Conservation (phyloP, 2,888 invertebrate genomes). For the Isoperla grammatica region DNA sequence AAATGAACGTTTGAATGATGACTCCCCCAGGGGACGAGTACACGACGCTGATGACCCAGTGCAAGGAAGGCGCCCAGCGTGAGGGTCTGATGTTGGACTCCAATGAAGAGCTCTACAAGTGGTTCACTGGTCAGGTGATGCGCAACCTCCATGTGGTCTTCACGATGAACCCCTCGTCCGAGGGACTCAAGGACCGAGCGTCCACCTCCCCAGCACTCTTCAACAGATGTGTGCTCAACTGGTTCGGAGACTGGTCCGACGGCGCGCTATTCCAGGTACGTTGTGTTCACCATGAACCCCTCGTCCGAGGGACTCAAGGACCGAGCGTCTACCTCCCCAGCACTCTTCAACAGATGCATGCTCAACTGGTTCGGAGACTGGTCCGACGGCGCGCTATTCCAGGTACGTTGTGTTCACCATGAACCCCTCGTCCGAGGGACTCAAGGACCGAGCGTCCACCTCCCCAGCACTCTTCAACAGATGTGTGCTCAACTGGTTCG, state of each 20-base stretch:
- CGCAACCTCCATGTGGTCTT: slow-evolving; percentile 98
- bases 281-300: slow-evolving; percentile 99
- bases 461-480: slow-evolving; percentile 99
- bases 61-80: slow-evolving; percentile 97
- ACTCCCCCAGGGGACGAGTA: slow-evolving; percentile 81
- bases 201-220: slow-evolving; percentile 98
- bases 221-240: slow-evolving; percentile 98
- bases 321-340: slow-evolving; percentile 97
- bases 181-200: slow-evolving; percentile 96
- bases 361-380: slow-evolving; percentile 99
- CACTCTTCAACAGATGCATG: slow-evolving; percentile 97
- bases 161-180: slow-evolving; percentile 99
- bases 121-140: slow-evolving; percentile 99
- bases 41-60: slow-evolving; percentile 98
- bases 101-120: slow-evolving; percentile 97
- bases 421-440: slow-evolving; percentile 98
- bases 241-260: slow-evolving; percentile 99
- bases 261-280: slow-evolving; percentile 82
- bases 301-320: slow-evolving; percentile 97
- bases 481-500: slow-evolving; percentile 99
- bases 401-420: slow-evolving; percentile 95
- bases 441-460: slow-evolving; percentile 97
- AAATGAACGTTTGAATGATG: too few relatives aligned
- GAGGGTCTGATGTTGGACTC: slow-evolving; percentile 98
- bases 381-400: slow-evolving; percentile 93